These are phyloP conservation scores for Lithophane ornitopus DNA, from an alignment of 2,888 invertebrate genomes.

Conservation along the genomic window DNA sequence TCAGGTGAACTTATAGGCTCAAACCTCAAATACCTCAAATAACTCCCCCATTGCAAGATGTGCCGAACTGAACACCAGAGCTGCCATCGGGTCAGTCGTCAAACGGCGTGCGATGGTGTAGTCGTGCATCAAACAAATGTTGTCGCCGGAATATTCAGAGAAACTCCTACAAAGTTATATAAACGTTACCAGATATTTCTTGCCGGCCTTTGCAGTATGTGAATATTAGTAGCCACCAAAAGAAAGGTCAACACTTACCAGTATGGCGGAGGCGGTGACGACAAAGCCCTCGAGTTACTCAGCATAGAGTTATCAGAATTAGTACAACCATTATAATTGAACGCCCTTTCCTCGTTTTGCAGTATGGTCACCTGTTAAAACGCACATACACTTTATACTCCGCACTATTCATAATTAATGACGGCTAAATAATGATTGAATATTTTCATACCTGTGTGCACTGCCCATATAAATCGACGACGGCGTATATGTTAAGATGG, in stretches of 20 bases:
- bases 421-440: neutral
- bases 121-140: slow-evolving; percentile 92
- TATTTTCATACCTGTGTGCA: slow-evolving; percentile 94
- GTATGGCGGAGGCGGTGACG: slow-evolving; percentile 83
- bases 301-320: slow-evolving; percentile 82
- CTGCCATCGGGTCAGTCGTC: slow-evolving; percentile 77
- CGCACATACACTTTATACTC: slow-evolving; percentile 5
- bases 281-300: slow-evolving; percentile 73
- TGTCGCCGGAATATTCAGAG: slow-evolving; percentile 93
- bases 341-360: slow-evolving; percentile 84
- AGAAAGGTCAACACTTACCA: slow-evolving; percentile 73
- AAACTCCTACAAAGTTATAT: slow-evolving; percentile 83
- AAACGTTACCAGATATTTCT: neutral
- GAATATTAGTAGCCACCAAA: neutral
- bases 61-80: slow-evolving; percentile 93
- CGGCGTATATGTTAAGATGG: slow-evolving; percentile 96
- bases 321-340: slow-evolving; percentile 84
- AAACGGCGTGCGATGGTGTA: slow-evolving; percentile 92
- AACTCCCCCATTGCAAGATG: slow-evolving; percentile 94
- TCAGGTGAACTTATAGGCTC: neutral
- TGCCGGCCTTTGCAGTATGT: neutral
- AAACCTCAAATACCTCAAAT: slow-evolving; percentile 91
- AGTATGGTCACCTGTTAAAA: slow-evolving; percentile 82
- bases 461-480: slow-evolving; percentile 98
- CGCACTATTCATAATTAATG: neutral